Evolutionary conservation across 2,888 invertebrate species (phyloP).

Genomic region (Netelia melanura): DNA sequence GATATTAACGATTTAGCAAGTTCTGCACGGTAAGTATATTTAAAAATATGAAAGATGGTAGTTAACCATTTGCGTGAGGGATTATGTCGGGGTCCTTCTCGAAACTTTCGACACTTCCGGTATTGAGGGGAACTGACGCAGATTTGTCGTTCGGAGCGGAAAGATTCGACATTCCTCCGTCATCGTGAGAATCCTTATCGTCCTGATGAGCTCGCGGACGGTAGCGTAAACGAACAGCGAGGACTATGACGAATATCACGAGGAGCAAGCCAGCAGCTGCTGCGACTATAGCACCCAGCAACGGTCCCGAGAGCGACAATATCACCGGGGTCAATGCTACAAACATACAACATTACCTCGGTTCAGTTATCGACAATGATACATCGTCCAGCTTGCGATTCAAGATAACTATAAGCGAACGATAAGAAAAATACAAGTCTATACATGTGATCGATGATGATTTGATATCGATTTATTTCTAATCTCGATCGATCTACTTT

Average conservation of each 20-base stretch:
- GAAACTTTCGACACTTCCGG: constrained; percentile 83
- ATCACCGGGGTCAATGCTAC: constrained; percentile 82
- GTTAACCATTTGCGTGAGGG: constrained; percentile 82
- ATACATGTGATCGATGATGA: neutral
- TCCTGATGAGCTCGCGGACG: constrained; percentile 79
- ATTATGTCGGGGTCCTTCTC: constrained; percentile 83
- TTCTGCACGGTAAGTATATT: neutral
- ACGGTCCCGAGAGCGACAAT: constrained; percentile 82
- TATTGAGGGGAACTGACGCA: constrained; percentile 79
- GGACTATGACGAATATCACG: constrained; percentile 82
- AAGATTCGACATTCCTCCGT: constrained; percentile 67
- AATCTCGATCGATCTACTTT: neutral
- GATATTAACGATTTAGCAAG: neutral
- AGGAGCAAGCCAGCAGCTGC: constrained; percentile 81
- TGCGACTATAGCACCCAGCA: constrained; percentile 82
- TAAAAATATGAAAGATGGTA: neutral
- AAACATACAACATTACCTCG: neutral
- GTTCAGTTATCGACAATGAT: neutral
- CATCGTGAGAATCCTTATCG: constrained; percentile 78
- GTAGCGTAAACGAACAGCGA: constrained; percentile 81
- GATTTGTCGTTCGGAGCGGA: constrained; percentile 79
- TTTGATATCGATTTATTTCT: neutral
- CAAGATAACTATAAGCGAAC: constrained; percentile 4
- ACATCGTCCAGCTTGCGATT: neutral
- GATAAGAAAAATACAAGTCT: neutral